Conservation (phyloP, 2,113 vertebrate species). For the Salvelinus sp. region DNA sequence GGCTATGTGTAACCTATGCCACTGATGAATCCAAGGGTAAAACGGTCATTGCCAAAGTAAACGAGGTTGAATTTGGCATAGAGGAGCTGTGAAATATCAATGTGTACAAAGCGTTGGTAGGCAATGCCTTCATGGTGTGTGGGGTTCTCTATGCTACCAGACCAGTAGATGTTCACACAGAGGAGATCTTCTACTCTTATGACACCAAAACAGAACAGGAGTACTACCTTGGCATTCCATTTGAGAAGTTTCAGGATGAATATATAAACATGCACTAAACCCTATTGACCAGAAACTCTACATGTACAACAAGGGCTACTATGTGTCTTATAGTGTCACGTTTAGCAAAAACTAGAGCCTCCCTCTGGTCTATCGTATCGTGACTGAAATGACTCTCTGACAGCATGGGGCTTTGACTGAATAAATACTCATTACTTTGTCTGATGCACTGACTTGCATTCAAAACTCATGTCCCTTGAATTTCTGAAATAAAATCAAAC, state of each 20-base stretch:
- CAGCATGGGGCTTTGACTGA: too few species aligned
- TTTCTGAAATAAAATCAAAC: conserved; percentile 54
- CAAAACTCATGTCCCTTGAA: neutral
- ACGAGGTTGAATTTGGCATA: neutral
- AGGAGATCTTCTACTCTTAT: conserved; percentile 2
- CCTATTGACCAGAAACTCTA: neutral
- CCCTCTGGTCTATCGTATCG: conserved; percentile 17
- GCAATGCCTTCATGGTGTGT: neutral
- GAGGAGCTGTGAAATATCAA: neutral
- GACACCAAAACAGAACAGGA: neutral
- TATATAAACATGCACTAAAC: neutral
- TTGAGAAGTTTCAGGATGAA: neutral
- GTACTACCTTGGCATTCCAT: neutral
- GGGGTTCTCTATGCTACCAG: neutral
- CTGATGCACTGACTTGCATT: conserved; percentile 23
- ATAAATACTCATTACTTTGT: neutral
- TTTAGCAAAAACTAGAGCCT: conserved; percentile 38
- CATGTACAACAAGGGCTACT: conserved; percentile 39
- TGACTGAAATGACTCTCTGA: too few species aligned
- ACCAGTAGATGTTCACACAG: neutral
- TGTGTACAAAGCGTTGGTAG: neutral
- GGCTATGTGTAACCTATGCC: neutral
- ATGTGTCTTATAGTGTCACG: conserved; percentile 61
- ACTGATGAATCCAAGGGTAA: neutral
- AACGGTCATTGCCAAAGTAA: neutral